Base-by-base conservation (phyloP, 92 coral and sea anemone genomes). In the Heliopora coerulea region DNA sequence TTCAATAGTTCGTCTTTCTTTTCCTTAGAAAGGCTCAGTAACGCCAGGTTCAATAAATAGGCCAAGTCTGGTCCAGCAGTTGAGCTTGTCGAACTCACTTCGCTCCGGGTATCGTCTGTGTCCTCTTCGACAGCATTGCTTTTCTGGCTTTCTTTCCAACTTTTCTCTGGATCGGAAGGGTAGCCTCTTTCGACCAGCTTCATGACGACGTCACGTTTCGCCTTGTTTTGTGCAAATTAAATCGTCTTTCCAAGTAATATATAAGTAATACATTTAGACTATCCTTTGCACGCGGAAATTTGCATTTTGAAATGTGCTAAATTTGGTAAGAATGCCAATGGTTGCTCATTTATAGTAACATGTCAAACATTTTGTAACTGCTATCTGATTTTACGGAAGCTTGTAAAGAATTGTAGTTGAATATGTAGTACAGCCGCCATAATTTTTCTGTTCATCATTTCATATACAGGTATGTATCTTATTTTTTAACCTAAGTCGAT, bases 1-100 rank as follows among this genome's bases (percentile, higher is more conserved):
- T 84, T 91, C 56, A 91, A 40, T 35, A 91, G 78, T 46, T 91
- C 97, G 27, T 91, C 97, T 40, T 91, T 91, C 87, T 91, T 91
- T 52, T 91, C 97, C 79, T 82, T 82, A 17, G 97, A 87, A 4
- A 91, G 85, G 34, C 90, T 78, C 84, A 83, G 79, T 70, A 91
- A 70, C 0, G 96, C 82, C 97, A 91, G 89, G 52, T 80, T 83
- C 20, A 91, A 62, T 56, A 91, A 84, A 68, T 91, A 91, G 69
- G 62, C 74, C 62, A 84, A 91, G 78, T 91, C 97, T 32, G 97
- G 97, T 49, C 97, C 96, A 31, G 85, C 89, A 39, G 86, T 62
- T 26, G 89, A 69, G 13, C 89, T 78, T 0, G 91, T 73, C 4
- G 96, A 81, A 27, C 96, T 86, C 1, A 89, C 86, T 20, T 80